Evolutionary conservation across 2,113 vertebrate species (phyloP), one percentile per base, ranked within the genome.

Genomic region (Oncorhynchus kisutch): DNA sequence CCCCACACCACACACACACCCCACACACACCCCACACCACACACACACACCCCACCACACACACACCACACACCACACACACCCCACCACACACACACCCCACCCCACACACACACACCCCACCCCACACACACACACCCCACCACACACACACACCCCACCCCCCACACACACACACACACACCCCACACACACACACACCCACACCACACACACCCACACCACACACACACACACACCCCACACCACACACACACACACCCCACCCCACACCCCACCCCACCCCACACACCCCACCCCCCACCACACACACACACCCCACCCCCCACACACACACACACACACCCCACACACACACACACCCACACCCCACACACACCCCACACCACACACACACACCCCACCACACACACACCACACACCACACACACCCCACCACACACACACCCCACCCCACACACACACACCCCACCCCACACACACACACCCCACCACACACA

Each of bases 71-170:
- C 31, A 31, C 31, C 5, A 5, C 5, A 2, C 1, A 1, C 1
- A 1, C 1, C 25, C 2, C 25, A 1, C 25, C 2, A 0, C 5
- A 5, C 31, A 24, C 60, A 25, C 24, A 25, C 24, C 1, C 24
- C 24, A 1, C 1, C 24, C 1, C 24, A 25, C 24, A 25, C 24
- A 1, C 1, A 1, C 1, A 1, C 1, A 1, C 24, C 1, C 24
- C 1, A 1, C 1, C 25, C 1, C 25, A 25, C 25, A 1, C 0
- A 1, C 1, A 1, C 0, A 1, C 25, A 25, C 25, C 1, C 25
- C 1, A 1, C 2, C 25, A 27, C 25, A 25, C 25, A 25, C 25
- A 2, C 25, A 27, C 25, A 27, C 25, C 25, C 2, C 25, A 27
- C 25, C 1, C 24, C 1, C 25, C 1, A 5, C 5, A 5, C 31